A percentile compares a stretch with the other conserved stretches of the same genome.
Conservation (phyloP, 2,888 invertebrate genomes). For the Griposia aprilina region DNA sequence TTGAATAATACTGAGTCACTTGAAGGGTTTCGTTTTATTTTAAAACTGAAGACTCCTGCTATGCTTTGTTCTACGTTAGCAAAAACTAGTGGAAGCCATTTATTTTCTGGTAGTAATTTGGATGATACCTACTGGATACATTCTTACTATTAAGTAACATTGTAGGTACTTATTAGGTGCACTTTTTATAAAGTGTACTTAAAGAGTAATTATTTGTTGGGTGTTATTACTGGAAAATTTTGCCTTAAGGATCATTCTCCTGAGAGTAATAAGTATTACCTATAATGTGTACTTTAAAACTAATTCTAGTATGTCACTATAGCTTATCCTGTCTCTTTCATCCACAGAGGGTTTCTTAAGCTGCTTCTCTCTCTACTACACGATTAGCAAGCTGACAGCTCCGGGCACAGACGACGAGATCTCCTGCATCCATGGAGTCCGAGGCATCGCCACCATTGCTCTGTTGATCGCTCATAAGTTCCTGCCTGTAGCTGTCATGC, state of each 20-base stretch:
- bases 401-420: constrained; percentile 90
- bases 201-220: not conserved
- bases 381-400: constrained; percentile 90
- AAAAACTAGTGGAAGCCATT: no score
- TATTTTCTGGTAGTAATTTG: not conserved
- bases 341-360: constrained; percentile 82
- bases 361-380: constrained; percentile 93
- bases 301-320: not conserved
- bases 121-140: not conserved
- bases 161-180: no score
- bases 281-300: no score
- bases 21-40: not conserved
- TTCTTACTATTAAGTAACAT: not conserved
- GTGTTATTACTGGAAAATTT: not conserved
- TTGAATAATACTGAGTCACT: constrained; percentile 3
- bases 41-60: not conserved
- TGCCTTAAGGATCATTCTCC: not conserved
- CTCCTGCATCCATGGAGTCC: constrained; percentile 93
- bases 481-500: constrained; percentile 91
- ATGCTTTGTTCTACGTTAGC: not conserved
- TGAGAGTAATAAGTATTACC: no score
- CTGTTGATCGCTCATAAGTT: constrained; percentile 93
- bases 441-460: constrained; percentile 92
- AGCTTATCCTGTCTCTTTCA: not conserved
- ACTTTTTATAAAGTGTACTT: not conserved